phyloP scores from a whole-genome alignment of 2,113 vertebrate species.

The Rhinoptilus africanus region DNA sequence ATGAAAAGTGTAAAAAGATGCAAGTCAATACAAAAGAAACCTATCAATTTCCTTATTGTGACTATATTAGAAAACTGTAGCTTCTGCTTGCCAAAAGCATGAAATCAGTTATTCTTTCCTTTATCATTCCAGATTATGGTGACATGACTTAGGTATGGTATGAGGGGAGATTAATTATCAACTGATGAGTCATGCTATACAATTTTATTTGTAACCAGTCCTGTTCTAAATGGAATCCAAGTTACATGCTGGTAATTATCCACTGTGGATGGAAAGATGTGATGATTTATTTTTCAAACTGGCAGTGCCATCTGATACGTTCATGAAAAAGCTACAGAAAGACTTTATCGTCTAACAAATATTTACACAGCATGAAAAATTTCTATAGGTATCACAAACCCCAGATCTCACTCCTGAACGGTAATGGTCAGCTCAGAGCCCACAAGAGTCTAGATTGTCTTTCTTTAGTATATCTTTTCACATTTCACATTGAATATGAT shows the following conservation, averaged over 20 bases:
- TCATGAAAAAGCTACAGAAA: conserved; percentile 7
- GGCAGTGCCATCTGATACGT: not conserved
- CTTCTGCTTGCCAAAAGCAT: conserved; percentile 17
- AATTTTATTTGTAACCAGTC: conserved; percentile 54
- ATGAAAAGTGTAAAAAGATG: conserved; percentile 3
- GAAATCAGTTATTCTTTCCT: conserved; percentile 26
- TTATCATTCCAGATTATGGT: conserved; percentile 36
- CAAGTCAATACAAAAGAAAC: not conserved
- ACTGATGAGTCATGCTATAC: conserved; percentile 18
- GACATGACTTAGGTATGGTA: not conserved
- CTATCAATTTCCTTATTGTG: conserved; percentile 49
- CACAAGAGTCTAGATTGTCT: accelerated
- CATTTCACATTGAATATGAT: not conserved
- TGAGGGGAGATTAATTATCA: conserved; percentile 51
- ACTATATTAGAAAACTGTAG: conserved; percentile 5
- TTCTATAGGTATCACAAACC: not conserved
- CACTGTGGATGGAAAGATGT: not conserved
- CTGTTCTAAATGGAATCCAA: conserved; percentile 34
- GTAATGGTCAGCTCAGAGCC: not conserved
- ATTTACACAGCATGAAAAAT: not conserved
- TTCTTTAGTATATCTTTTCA: not conserved
- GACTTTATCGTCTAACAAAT: not conserved
- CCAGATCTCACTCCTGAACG: not conserved
- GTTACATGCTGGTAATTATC: conserved; percentile 46
- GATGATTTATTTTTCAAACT: conserved; percentile 55